Evolutionary conservation across 2,888 invertebrate genomes (phyloP), one percentile per base, ranked within the genome.

Genomic region (Chrysolina americana): DNA sequence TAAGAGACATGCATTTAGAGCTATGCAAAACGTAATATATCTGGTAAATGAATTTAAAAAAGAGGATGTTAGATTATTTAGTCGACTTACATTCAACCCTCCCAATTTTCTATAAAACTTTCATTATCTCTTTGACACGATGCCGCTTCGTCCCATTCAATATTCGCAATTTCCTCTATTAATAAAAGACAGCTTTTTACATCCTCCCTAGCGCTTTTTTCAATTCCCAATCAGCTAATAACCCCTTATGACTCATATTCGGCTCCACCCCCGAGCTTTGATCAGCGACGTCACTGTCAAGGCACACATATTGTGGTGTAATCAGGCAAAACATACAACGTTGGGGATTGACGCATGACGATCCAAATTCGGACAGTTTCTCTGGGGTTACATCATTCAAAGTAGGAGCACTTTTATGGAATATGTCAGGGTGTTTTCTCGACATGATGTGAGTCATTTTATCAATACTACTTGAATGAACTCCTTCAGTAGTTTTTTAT

Each of bases 141-240:
- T 21, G 21, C 53, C 53, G 59, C 36, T 23, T 28, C 36, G 59
- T n/a, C 59, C 65, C 68, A 68, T 44, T 72, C 62, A 72, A 72
- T 68, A 47, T 53, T 68, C 63, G 48, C 68, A 44, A 56, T 65
- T 56, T 68, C 21, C 15, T 63, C 64, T 65, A 56, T 76, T 73
- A 73, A 73, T 73, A 68, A 70, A 73, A 73, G 70, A 73, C 65
- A 62, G 50, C 64, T 71, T 68, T 65, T 65, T 65, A 71, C 53
- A 64, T 47, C 68, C 68, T 36, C 50, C 41, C 59, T 19, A 47
- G 65, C 68, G 53, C 41, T 73, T 72, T 77, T 77, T 73, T 75
- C 68, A 77, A 68, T 77, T 72, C 74, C 41, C 74, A 71, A 70
- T 70, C 71, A 71, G 71, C 77, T 75, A 75, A 77, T 73, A 74